phyloP scores from a whole-genome alignment of 2,113 vertebrate species.

The Sialia sialis region DNA sequence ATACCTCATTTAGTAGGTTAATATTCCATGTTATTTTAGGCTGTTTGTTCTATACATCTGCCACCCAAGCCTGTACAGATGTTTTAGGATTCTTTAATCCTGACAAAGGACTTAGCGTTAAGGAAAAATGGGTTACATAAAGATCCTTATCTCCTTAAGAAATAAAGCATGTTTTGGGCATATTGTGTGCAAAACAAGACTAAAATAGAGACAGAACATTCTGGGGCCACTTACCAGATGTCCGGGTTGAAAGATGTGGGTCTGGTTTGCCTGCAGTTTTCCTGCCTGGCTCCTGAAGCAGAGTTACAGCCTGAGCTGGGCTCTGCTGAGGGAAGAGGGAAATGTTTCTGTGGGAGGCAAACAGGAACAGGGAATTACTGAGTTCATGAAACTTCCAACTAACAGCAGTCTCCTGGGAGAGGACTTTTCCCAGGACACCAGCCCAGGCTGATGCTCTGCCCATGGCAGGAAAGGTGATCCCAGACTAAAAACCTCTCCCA shows the following conservation, averaged over 20 bases:
- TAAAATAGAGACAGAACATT: conserved; percentile 53
- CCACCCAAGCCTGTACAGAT: conserved; percentile 56
- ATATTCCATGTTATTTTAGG: conserved; percentile 47
- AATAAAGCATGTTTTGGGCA: conserved; percentile 42
- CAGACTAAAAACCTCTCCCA: background rate
- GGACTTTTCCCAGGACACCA: background rate
- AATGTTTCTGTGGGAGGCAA: no score
- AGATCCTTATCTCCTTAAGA: conserved; percentile 59
- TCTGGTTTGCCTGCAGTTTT: background rate
- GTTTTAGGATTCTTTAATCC: conserved; percentile 75
- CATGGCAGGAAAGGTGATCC: background rate
- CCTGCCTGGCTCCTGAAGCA: background rate
- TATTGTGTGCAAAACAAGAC: conserved; percentile 61
- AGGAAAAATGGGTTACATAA: conserved; percentile 66
- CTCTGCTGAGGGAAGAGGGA: background rate
- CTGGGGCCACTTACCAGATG: conserved; percentile 59
- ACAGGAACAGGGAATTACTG: background rate
- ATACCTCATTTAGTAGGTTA: conserved; percentile 52
- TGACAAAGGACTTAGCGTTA: conserved; percentile 59
- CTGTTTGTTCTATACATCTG: conserved; percentile 50
- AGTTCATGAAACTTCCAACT: background rate
- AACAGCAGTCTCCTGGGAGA: background rate
- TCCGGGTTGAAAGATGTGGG: background rate
- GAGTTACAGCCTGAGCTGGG: background rate
- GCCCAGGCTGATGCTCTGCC: background rate